Percentiles rank a stretch among this genome's conserved stretches.
These are phyloP conservation scores for Oconnorella tubifera DNA, from an alignment of 2,888 invertebrate species.

Conservation along the genomic window DNA sequence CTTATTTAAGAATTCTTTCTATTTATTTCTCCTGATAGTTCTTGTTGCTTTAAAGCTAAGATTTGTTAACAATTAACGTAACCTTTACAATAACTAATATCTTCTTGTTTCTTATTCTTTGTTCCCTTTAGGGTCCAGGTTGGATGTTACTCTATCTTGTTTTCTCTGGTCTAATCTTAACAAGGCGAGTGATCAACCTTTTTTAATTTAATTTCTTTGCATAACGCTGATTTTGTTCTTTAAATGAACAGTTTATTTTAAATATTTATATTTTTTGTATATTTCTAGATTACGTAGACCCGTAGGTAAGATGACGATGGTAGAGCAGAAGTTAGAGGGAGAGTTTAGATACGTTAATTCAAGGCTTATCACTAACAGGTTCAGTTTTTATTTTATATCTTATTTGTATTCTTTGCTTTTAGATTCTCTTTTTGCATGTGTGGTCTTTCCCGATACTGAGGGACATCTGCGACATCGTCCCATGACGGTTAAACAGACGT, in stretches of 20 bases:
- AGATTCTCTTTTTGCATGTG: not conserved
- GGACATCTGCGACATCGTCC: too few species aligned
- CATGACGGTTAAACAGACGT: too few species aligned
- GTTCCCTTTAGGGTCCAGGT: conserved; percentile 82
- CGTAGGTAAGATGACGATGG: conserved; percentile 82
- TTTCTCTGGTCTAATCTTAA: conserved; percentile 79
- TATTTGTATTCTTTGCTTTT: too few species aligned
- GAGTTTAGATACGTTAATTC: conserved; percentile 97
- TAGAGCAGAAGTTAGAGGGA: conserved; percentile 95
- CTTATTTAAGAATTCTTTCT: not conserved
- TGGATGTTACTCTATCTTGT: conserved; percentile 83
- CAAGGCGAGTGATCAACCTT: too few species aligned
- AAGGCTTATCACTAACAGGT: conserved; percentile 83
- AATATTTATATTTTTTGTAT: not conserved
- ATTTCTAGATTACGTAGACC: conserved; percentile 70
- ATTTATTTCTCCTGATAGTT: not conserved
- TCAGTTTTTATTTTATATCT: too few species aligned
- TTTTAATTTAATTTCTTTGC: too few species aligned
- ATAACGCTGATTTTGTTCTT: too few species aligned
- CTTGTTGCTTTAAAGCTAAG: not conserved
- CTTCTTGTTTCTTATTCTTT: too few species aligned
- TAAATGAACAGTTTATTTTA: too few species aligned
- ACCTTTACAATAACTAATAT: not conserved
- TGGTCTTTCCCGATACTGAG: too few species aligned
- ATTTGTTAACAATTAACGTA: not conserved